These are phyloP conservation scores for Oncorhynchus keta DNA, from an alignment of 2,113 vertebrate species.

Conservation along the genomic window DNA sequence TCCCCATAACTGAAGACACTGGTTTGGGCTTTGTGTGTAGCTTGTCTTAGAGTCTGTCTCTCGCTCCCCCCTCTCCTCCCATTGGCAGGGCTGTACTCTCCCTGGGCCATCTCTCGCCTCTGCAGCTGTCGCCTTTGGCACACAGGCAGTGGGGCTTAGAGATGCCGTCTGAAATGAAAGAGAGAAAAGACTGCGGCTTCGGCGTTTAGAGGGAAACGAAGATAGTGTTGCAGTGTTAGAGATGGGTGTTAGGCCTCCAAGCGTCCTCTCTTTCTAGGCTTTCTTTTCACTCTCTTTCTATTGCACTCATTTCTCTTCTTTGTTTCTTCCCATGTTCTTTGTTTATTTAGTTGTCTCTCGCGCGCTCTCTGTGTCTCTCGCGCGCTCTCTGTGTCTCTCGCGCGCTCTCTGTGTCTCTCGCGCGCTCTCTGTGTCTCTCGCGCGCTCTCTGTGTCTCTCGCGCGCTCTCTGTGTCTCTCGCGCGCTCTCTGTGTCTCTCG, in stretches of 20 bases:
- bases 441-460: too few species aligned
- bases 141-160: not conserved
- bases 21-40: not conserved
- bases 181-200: not conserved
- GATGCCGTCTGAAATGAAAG: not conserved
- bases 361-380: not conserved
- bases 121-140: conserved; percentile 14
- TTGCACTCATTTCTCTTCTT: not conserved
- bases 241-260: not conserved
- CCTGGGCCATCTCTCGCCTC: not conserved
- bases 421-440: not conserved
- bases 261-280: conserved; percentile 7
- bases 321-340: not conserved
- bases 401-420: not conserved
- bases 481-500: not conserved
- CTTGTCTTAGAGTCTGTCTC: not conserved
- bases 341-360: not conserved
- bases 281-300: not conserved
- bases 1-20: not conserved
- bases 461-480: not conserved
- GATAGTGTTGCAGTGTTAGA: conserved; percentile 1
- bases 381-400: not conserved
- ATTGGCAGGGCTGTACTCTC: not conserved
- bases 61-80: not conserved
- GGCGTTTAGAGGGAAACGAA: not conserved